These are phyloP conservation scores for Noctua pronuba DNA, from an alignment of 2,888 invertebrate genomes.

Conservation along the genomic window DNA sequence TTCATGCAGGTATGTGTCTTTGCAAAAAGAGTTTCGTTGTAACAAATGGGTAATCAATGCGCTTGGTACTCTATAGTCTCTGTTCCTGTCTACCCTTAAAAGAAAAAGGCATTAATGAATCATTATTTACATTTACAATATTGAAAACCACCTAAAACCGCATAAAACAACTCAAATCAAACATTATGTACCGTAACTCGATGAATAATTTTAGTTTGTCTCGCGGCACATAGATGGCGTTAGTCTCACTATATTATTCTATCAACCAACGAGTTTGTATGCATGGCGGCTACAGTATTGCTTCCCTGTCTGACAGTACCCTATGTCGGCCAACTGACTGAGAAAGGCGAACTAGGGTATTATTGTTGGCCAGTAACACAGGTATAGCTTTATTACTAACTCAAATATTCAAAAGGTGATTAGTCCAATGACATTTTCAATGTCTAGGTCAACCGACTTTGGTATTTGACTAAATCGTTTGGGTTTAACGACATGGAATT, in stretches of 20 bases:
- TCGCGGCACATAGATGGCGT: slow-evolving; percentile 47
- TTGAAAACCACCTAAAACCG: rapidly evolving
- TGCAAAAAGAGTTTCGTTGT: neutral
- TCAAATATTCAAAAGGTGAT: slow-evolving; percentile 21
- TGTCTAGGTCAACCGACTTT: slow-evolving; percentile 24
- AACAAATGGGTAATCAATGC: neutral
- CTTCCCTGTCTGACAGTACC: slow-evolving; percentile 35
- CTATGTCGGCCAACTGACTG: slow-evolving; percentile 26
- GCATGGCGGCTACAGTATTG: slow-evolving; percentile 34
- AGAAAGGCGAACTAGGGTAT: slow-evolving; percentile 22
- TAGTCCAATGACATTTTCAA: slow-evolving; percentile 37
- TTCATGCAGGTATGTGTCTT: neutral
- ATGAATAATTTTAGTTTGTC: slow-evolving; percentile 24
- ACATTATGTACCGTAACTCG: neutral
- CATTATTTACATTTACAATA: too few relatives aligned
- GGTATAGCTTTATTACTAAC: neutral
- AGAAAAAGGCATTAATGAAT: neutral
- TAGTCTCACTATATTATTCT: slow-evolving; percentile 24
- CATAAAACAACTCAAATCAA: slow-evolving; percentile 6
- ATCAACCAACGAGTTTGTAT: slow-evolving; percentile 33
- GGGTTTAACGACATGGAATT: slow-evolving; percentile 3
- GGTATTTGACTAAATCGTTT: slow-evolving; percentile 13
- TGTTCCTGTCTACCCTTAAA: neutral
- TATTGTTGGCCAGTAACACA: neutral
- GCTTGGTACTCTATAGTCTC: neutral